Conservation (phyloP, 2,888 invertebrate species). For the Aromia moschata region DNA sequence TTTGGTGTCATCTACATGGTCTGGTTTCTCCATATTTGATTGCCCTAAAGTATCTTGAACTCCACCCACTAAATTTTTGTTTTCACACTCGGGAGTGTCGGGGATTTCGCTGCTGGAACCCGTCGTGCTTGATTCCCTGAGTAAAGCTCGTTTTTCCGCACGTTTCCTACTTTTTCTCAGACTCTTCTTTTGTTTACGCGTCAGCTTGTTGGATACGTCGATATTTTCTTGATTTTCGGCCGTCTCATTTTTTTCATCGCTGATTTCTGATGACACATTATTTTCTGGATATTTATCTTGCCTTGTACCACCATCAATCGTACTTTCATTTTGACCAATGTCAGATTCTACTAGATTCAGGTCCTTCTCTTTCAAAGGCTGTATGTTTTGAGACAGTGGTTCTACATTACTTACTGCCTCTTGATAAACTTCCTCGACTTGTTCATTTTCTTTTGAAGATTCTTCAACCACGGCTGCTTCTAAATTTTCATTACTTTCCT, state of each 20-base stretch:
- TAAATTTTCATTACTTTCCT: too few relatives aligned
- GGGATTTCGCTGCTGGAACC: constrained; percentile 48
- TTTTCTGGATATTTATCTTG: too few relatives aligned
- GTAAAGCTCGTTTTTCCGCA: constrained; percentile 39
- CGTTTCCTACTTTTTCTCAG: constrained; percentile 40
- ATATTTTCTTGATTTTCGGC: constrained; percentile 30
- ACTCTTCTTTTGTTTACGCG: constrained; percentile 42
- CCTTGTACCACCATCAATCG: too few relatives aligned
- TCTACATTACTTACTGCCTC: too few relatives aligned
- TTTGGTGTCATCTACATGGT: constrained; percentile 14
- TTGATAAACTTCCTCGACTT: too few relatives aligned
- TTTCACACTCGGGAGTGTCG: constrained; percentile 24
- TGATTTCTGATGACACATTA: neutral
- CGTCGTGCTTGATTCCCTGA: constrained; percentile 48
- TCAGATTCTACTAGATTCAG: too few relatives aligned
- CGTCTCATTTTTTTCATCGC: neutral
- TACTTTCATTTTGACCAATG: too few relatives aligned
- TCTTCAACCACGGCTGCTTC: too few relatives aligned
- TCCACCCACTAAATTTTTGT: neutral
- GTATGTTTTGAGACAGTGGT: too few relatives aligned
- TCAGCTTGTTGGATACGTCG: constrained; percentile 11
- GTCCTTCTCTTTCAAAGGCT: too few relatives aligned
- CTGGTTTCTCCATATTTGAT: constrained; percentile 2
- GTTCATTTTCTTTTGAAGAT: too few relatives aligned
- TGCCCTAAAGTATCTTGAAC: neutral